phyloP scores from a whole-genome alignment of 2,797 vertebrate species.

The Coracias cyanogaster region DNA sequence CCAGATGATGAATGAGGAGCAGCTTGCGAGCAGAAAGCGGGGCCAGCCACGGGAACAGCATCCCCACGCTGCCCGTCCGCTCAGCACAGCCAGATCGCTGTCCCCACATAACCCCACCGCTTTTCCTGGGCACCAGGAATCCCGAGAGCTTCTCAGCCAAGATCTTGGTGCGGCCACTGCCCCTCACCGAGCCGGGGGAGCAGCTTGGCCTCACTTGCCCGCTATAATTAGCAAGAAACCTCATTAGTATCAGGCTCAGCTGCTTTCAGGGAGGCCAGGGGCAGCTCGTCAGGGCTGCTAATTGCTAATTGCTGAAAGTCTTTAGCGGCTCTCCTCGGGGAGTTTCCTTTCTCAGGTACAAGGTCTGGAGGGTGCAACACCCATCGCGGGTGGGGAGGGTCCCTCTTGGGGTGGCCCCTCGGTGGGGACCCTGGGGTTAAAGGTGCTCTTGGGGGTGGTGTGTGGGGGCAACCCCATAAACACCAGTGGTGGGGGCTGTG shows the following conservation, averaged over 20 bases:
- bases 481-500: not conserved
- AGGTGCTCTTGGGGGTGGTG: not conserved
- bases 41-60: not conserved
- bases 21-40: not conserved
- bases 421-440: accelerated
- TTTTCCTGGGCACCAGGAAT: not conserved
- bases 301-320: not conserved
- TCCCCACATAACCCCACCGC: not conserved
- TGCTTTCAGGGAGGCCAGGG: not conserved
- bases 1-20: not conserved
- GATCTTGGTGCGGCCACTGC: not conserved
- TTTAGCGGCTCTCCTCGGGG: not conserved
- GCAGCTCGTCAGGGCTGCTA: not conserved
- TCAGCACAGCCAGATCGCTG: not conserved
- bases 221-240: conserved; percentile 33
- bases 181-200: not conserved
- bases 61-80: accelerated
- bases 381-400: accelerated
- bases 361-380: not conserved
- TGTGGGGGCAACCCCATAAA: not conserved
- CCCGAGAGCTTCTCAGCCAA: not conserved
- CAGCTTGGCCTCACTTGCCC: not conserved
- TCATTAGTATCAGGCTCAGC: not conserved
- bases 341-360: not conserved
- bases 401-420: accelerated